Base-by-base conservation (phyloP, 2,113 vertebrate genomes). In the Paraplagusia blochii region DNA sequence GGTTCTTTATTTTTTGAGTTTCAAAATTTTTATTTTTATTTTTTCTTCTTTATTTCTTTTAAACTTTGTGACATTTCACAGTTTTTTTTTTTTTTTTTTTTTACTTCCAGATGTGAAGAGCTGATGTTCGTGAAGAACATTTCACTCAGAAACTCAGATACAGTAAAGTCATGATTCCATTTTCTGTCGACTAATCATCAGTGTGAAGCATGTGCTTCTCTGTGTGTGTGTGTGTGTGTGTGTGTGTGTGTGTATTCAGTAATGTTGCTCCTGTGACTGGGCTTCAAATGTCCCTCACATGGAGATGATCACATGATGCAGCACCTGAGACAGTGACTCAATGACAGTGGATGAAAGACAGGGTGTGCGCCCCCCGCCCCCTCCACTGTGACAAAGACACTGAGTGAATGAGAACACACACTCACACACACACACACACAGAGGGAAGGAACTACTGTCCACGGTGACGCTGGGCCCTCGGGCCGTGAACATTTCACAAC, bases 221-320 rank as follows among this genome's bases (percentile, higher is more conserved):
- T n/a, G n/a, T 7, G 1, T 48, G 29, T 53, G 46, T 57, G 62
- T 17, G 17, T 58, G 11, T 33, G 33, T 45, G 38, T 45, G 34
- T 55, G 43, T 47, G 36, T 44, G 19, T 40, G 34, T 16, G 39
- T 2, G 44, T 61, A 53, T 55, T 39, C 36, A 39, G 36, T 11
- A 3, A 81, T 76, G 76, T 74, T 39, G 63, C 79, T 76, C 72
- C 69, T 85, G 81, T 85, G 77, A 74, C 76, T 83, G 40, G 44
- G 52, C 60, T 83, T 78, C 55, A 82, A 87, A 81, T 83, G 68
- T 69, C 44, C 58, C 80, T 89, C 89, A 89, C 85, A 87, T 87
- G 85, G 68, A 39, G 52, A 50, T 16, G 17, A 65, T 82, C 87
- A 87, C 84, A 86, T 88, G 82, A 84, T 53, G 52, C 53, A 60